phyloP scores from a whole-genome alignment of 2,888 invertebrate species.

The Drosophila putrida region DNA sequence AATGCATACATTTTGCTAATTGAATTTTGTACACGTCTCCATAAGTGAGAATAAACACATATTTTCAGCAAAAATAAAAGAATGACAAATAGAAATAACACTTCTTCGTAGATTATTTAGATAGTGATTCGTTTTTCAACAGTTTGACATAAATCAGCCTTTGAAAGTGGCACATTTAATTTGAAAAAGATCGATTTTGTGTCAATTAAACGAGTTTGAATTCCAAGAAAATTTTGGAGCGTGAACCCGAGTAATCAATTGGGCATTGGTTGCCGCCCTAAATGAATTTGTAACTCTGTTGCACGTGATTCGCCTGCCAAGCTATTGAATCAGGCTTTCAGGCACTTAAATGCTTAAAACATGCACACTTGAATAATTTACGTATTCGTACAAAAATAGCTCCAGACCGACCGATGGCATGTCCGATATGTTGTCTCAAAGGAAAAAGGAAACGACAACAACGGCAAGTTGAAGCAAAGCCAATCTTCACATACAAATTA shows the following conservation, averaged over 20 bases:
- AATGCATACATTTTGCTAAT: neutral
- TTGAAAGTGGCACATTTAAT: conserved; percentile 28
- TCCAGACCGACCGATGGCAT: conserved; percentile 8
- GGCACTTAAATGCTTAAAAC: conserved; percentile 48
- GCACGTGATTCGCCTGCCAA: conserved; percentile 60
- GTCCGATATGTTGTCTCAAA: conserved; percentile 34
- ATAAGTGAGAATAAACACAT: neutral
- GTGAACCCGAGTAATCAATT: conserved; percentile 34
- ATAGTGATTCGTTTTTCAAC: conserved; percentile 8
- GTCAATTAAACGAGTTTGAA: conserved; percentile 45
- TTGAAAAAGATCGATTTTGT: conserved; percentile 62
- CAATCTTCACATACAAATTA: conserved; percentile 64
- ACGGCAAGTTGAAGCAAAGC: conserved; percentile 55
- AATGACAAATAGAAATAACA: neutral
- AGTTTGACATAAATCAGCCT: conserved; percentile 13
- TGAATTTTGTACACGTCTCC: neutral
- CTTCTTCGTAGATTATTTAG: conserved; percentile 10
- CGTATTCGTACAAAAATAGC: conserved; percentile 22
- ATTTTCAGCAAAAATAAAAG: neutral
- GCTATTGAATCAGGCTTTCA: conserved; percentile 9
- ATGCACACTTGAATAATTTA: conserved; percentile 69
- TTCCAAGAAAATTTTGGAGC: conserved; percentile 30
- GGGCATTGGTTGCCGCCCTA: conserved; percentile 29
- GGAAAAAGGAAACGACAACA: conserved; percentile 32
- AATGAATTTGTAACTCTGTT: conserved; percentile 47